Evolutionary conservation across 2,113 vertebrate genomes (phyloP).

Genomic region (Erinaceus europaeus): DNA sequence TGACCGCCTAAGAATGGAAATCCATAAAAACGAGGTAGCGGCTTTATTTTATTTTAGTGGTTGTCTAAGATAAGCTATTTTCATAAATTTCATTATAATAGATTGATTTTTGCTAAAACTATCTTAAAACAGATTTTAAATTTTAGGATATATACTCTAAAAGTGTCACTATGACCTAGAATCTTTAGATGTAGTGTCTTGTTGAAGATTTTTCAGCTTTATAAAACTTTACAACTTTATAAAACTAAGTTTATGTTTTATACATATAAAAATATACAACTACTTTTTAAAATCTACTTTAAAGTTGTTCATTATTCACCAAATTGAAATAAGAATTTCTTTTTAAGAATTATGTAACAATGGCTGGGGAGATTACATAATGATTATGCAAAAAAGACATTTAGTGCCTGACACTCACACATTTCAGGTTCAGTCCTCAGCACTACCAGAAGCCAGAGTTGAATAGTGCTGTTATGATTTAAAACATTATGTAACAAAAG

Average conservation of each 20-base stretch:
- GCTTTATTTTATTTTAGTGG: constrained; percentile 36
- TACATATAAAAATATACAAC: constrained; percentile 29
- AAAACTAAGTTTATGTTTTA: constrained; percentile 33
- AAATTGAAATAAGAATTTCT: constrained; percentile 31
- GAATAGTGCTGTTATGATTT: too few species aligned
- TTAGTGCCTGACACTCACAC: too few species aligned
- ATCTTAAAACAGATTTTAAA: constrained; percentile 26
- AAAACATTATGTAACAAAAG: too few species aligned
- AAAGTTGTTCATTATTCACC: constrained; percentile 9
- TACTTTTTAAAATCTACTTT: background rate
- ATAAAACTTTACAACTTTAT: background rate
- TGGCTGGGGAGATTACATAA: too few species aligned
- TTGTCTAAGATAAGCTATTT: constrained; percentile 38
- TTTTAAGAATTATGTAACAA: constrained; percentile 16
- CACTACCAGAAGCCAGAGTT: too few species aligned
- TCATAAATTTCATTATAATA: constrained; percentile 18
- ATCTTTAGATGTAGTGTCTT: constrained; percentile 16
- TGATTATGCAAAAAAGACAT: too few species aligned
- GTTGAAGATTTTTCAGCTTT: background rate
- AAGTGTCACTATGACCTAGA: background rate
- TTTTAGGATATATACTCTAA: constrained; percentile 12
- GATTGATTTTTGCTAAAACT: constrained; percentile 50
- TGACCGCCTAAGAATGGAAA: constrained; percentile 95
- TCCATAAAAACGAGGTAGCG: constrained; percentile 99
- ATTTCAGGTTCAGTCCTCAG: too few species aligned